Evolutionary conservation across 1,140 invertebrate genomes (phyloP).

Genomic region (Steinernema khuongi): DNA sequence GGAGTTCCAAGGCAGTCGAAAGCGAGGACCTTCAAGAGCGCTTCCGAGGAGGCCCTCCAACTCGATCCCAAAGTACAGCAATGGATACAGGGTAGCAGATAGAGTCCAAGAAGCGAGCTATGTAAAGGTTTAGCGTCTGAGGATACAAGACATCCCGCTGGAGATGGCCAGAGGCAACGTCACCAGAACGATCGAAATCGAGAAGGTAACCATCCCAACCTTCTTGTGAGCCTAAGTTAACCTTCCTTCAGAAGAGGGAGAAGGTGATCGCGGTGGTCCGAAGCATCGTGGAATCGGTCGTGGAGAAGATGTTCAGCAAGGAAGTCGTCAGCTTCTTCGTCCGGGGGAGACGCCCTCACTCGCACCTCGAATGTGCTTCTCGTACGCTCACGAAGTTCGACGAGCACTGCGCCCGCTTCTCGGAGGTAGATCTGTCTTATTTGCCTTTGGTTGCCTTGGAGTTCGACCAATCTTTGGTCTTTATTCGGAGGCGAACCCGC

Average conservation of each 20-base stretch:
- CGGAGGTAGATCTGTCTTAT: neutral
- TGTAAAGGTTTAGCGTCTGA: neutral
- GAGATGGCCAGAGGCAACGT: neutral
- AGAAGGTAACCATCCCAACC: neutral
- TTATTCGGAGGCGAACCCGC: no score
- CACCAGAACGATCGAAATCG: neutral
- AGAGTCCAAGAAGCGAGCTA: neutral
- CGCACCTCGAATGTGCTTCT: neutral
- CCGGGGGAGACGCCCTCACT: neutral
- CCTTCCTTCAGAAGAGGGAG: neutral
- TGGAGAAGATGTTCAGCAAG: neutral
- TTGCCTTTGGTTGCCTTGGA: neutral
- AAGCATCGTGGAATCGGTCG: neutral
- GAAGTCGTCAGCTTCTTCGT: neutral
- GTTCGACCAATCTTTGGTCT: no score
- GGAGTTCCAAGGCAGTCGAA: neutral
- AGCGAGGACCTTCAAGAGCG: neutral
- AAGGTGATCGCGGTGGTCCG: neutral
- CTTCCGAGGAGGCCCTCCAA: no score
- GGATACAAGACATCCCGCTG: neutral
- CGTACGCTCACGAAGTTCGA: neutral
- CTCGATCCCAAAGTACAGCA: no score
- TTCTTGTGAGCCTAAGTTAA: neutral
- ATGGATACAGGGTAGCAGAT: neutral
- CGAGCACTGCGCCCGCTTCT: neutral